Base-by-base conservation (phyloP, 1,140 invertebrate species). In the Tetramorium simillimum region DNA sequence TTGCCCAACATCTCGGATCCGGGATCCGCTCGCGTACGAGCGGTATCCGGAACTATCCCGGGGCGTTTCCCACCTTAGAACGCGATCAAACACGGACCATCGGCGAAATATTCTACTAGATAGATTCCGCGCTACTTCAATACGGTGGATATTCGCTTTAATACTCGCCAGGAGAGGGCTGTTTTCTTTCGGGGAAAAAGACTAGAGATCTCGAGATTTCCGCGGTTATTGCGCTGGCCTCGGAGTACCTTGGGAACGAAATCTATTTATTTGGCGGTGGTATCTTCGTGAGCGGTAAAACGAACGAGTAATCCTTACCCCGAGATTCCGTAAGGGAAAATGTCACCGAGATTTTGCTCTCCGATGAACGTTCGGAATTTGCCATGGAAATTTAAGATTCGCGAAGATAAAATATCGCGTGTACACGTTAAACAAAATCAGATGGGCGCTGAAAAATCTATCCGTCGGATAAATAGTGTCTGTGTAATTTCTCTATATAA, bases 261-360 rank as follows among this genome's bases (percentile, higher is more conserved):
- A 84, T 84, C 80, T 84, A 84, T 84, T 84, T 84, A 84, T 84
- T 84, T 84, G 80, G 43, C 18, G 67, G 14, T 18, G 51, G 28
- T 84, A 60, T 84, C 51, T 56, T 84, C 14, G 80, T 53, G 80
- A 75, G 40, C 40, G 69, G 40, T 60, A 60, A 82, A 84, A 75
- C 80, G 40, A 84, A 49, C 80, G 69, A 73, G 67, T 82, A 60
- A 82, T 82, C 80, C 56, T 37, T 21, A 24, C 18, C 40, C 24
- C 24, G 53, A 58, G 69, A 84, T 62, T 84, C 53, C 40, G 24
- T 43, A 69, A 18, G 40, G 60, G 80, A 84, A 70, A 81, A 81
- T 81, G 63, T 81, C 77, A 69, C 33, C n/a, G 46, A 69, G 63
- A 81, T 70, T 53, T 81, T 16, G 28, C 14, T 53, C n/a, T 18